These are phyloP conservation scores for Saturnia japonica DNA, from an alignment of 2,888 invertebrate species.

Conservation along the genomic window DNA sequence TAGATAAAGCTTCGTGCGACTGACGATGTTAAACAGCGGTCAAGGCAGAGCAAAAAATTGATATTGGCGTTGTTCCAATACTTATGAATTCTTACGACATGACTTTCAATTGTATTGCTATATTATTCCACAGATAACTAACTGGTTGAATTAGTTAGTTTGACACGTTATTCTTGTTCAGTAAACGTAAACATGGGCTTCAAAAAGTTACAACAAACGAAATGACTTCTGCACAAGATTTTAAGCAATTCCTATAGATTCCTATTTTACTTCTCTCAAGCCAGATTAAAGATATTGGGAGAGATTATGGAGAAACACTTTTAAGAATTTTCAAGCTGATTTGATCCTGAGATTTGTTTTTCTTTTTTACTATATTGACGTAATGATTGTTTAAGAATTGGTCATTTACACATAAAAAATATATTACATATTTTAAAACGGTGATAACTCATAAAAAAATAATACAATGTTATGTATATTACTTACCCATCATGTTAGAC, in stretches of 20 bases:
- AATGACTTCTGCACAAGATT: background rate
- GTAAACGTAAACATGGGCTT: background rate
- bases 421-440: too few species aligned
- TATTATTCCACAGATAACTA: background rate
- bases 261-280: background rate
- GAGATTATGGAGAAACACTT: background rate
- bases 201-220: background rate
- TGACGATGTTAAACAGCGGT: constrained; percentile 13
- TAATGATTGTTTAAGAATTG: too few species aligned
- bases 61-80: background rate
- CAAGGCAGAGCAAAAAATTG: constrained; percentile 9
- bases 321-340: too few species aligned
- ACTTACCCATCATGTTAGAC: constrained; percentile 94
- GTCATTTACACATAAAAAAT: too few species aligned
- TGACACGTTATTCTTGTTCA: background rate
- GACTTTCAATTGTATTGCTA: background rate
- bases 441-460: too few species aligned
- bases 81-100: background rate
- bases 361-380: too few species aligned
- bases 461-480: background rate
- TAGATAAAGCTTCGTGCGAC: constrained; percentile 11
- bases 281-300: background rate
- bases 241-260: background rate
- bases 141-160: background rate
- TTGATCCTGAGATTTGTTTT: too few species aligned